Evolutionary conservation across 2,113 vertebrate species (phyloP).

Genomic region (Zapornia atra): DNA sequence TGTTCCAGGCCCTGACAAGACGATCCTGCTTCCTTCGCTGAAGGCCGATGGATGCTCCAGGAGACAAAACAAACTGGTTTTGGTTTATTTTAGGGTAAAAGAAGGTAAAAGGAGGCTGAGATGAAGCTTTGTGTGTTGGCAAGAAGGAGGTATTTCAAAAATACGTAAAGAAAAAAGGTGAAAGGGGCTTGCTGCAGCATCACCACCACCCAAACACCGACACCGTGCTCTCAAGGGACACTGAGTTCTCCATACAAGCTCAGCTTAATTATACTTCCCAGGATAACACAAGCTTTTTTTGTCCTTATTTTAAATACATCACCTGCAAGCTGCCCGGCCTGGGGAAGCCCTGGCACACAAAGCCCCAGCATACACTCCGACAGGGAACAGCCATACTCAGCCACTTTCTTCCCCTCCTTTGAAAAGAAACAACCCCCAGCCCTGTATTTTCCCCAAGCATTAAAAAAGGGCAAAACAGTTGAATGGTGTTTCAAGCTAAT

Average conservation of each 20-base stretch:
- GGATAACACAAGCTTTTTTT: neutral
- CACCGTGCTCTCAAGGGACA: accelerated
- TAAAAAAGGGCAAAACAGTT: neutral
- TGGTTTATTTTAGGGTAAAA: neutral
- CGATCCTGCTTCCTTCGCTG: neutral
- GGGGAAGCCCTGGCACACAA: neutral
- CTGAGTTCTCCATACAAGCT: neutral
- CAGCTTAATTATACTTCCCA: neutral
- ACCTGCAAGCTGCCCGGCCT: neutral
- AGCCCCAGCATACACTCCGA: neutral
- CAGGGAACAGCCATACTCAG: accelerated
- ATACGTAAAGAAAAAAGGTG: neutral
- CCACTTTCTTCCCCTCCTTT: neutral
- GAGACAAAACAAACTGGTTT: neutral
- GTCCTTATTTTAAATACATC: neutral
- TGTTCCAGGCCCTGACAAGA: too few species aligned
- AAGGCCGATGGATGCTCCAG: neutral
- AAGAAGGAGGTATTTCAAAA: neutral
- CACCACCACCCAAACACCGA: neutral
- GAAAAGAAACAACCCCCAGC: neutral
- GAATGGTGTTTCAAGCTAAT: slow-evolving; percentile 42
- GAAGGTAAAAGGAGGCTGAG: neutral
- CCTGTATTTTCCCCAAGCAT: neutral
- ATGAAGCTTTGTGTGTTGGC: neutral
- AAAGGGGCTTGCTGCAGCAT: neutral